Conservation (phyloP, 2,797 vertebrate genomes). For the Brachymystax lenok region DNA sequence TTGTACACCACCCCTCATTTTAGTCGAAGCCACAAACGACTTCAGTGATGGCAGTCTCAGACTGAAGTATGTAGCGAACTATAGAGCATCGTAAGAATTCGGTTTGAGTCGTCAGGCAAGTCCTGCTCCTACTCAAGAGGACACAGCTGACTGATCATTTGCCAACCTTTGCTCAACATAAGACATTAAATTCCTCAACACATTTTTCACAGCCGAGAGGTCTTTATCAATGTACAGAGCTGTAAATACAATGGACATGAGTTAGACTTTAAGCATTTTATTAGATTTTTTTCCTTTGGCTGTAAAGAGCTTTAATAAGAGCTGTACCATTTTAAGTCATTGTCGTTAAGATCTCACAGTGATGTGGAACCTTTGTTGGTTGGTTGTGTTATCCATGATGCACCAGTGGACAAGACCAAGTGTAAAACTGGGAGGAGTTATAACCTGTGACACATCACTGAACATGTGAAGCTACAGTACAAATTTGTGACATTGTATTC, state of each 20-base stretch:
- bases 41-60: no score
- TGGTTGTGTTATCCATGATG: conserved; percentile 40
- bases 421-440: conserved; percentile 16
- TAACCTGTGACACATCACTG: conserved; percentile 57
- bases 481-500: conserved; percentile 48
- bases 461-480: conserved; percentile 54
- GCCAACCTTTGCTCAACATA: background rate
- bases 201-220: conserved; percentile 35
- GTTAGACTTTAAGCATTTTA: conserved; percentile 29
- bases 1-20: no score
- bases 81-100: no score
- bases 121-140: conserved; percentile 42
- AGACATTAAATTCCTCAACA: conserved; percentile 10
- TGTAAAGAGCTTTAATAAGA: conserved; percentile 41
- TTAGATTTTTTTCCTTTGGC: conserved; percentile 15
- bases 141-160: conserved; percentile 33
- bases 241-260: conserved; percentile 74
- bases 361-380: conserved; percentile 33
- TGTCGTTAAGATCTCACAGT: conserved; percentile 19
- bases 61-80: no score
- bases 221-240: conserved; percentile 71
- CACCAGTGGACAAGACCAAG: conserved; percentile 38
- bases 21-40: no score
- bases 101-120: background rate
- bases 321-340: conserved; percentile 40